A percentile compares a stretch with the other conserved stretches of the same genome.
These are phyloP conservation scores for Tragelaphus oryx DNA, from an alignment of 2,797 vertebrate species.

Conservation along the genomic window DNA sequence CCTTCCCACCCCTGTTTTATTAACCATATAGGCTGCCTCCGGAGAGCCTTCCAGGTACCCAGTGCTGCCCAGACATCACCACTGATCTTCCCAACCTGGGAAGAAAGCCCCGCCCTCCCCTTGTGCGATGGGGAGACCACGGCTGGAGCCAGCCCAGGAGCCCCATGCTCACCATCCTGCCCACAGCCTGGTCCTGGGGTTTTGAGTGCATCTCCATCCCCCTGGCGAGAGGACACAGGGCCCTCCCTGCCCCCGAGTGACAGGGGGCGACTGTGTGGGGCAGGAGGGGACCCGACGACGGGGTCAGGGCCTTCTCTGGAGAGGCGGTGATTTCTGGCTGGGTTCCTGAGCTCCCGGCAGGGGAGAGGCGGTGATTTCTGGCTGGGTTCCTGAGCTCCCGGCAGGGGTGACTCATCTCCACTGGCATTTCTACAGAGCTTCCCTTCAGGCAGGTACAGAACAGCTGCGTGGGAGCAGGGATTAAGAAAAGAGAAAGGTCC, in stretches of 20 bases:
- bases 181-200: background rate
- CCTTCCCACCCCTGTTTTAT: background rate
- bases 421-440: background rate
- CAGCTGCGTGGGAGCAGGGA: background rate
- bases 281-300: background rate
- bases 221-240: background rate
- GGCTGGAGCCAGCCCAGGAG: accelerated
- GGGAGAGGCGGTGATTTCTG: background rate
- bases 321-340: background rate
- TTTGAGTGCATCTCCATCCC: background rate
- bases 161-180: accelerated
- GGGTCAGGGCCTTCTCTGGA: background rate
- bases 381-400: background rate
- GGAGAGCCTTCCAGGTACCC: background rate
- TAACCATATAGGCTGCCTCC: background rate
- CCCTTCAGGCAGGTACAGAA: background rate
- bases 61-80: background rate
- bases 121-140: background rate
- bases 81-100: accelerated
- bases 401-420: background rate
- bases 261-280: too few species aligned
- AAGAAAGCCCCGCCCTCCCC: background rate
- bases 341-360: background rate
- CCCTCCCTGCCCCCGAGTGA: background rate
- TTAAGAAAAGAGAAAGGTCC: background rate